Conservation (phyloP, 2,888 invertebrate genomes). For the Ceramica pisi region DNA sequence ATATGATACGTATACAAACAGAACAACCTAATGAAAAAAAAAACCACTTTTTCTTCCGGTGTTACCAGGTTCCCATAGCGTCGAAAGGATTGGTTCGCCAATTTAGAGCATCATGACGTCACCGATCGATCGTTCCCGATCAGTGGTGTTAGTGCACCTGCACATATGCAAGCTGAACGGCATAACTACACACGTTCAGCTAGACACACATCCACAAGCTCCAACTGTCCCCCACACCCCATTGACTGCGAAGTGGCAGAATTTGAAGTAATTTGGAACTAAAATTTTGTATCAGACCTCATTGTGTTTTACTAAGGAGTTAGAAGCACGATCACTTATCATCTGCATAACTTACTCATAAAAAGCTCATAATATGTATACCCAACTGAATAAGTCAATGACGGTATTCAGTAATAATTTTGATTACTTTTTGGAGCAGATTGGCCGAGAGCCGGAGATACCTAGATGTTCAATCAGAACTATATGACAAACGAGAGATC, state of each 20-base stretch:
- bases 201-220: background rate
- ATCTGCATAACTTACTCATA: background rate
- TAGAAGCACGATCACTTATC: no score
- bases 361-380: background rate
- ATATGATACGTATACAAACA: background rate
- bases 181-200: background rate
- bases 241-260: background rate
- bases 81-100: background rate
- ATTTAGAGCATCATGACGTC: slow-evolving; percentile 10
- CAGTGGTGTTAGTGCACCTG: slow-evolving; percentile 3
- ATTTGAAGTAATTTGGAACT: background rate
- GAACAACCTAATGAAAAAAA: background rate
- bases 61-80: background rate
- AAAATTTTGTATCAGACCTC: no score
- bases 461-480: no score
- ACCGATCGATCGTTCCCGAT: slow-evolving; percentile 3
- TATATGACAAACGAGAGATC: no score
- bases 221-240: background rate
- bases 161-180: background rate
- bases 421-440: no score
- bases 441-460: no score
- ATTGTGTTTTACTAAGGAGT: background rate
- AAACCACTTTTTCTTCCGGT: background rate
- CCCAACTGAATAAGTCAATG: no score
- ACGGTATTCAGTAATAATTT: no score